Evolutionary conservation across 2,888 invertebrate genomes (phyloP), one percentile per base, ranked within the genome.

Genomic region (Pherbina coryleti): DNA sequence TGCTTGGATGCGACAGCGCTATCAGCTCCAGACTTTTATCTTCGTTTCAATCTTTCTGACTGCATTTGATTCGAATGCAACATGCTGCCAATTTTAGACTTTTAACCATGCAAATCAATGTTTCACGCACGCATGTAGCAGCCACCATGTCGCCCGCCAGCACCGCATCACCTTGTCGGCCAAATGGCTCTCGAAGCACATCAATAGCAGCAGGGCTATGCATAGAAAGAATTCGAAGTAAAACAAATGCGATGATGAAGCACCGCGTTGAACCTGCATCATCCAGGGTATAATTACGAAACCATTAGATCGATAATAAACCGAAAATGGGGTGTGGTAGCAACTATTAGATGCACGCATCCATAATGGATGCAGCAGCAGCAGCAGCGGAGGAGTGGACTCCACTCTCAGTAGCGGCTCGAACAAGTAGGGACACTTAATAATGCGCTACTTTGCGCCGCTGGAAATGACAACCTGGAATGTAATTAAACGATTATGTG

Each of bases 1-100:
- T 11, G 11, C 1, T 44, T 44, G 44, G 1, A 11, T 14, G 37
- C 34, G 11, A 17, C 37, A 19, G 67, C 14, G 85, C 85, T 85
- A 85, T 85, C 85, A 85, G 83, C 85, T 86, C 85, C 85, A 85
- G 86, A 85, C 85, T 25, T 81, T 86, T 85, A 85, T 86, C 86
- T 80, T 71, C 77, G 79, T 71, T 19, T 19, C 55, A 28, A 69
- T 49, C 49, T 25, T 11, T 4, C 9, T 17, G 31, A 19, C 31
- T 22, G 60, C 60, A 37, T 17, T 22, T 19, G n/a, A 25, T 8
- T 57, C 22, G 60, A 60, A 34, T 22, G 31, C 71, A 49, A 44
- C 73, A 79, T 80, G 79, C 80, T 64, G 60, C 66, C 19, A 34
- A 34, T 34, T 66, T n/a, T 34, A 7, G 11, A 67, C 28, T 72